Percentiles rank a stretch among this genome's conserved stretches.
These are phyloP conservation scores for Scomber scombrus DNA, from an alignment of 2,113 vertebrate genomes.

Conservation along the genomic window DNA sequence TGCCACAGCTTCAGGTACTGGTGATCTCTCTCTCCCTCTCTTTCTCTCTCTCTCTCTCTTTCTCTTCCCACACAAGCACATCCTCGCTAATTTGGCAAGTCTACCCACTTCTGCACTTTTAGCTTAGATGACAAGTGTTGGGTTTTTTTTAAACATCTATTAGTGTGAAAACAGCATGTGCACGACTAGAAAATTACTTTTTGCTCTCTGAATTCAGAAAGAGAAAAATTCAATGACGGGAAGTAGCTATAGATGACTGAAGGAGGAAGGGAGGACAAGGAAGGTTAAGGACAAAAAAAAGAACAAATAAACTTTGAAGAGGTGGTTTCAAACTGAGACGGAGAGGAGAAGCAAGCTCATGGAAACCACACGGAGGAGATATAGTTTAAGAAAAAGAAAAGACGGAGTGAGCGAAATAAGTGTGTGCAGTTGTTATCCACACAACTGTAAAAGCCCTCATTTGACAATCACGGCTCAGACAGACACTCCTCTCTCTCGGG, in stretches of 20 bases:
- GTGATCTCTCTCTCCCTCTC: constrained; percentile 14
- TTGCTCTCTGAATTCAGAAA: neutral
- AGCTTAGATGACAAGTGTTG: neutral
- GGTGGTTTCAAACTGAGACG: constrained; percentile 7
- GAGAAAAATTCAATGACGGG: neutral
- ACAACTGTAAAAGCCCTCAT: constrained; percentile 33
- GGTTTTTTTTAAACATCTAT: constrained; percentile 7
- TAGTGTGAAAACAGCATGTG: neutral
- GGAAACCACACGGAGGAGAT: constrained; percentile 26
- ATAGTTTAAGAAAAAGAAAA: constrained; percentile 10
- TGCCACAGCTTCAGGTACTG: constrained; percentile 50
- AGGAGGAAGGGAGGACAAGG: neutral
- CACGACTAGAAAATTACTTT: neutral
- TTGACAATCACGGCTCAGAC: constrained; percentile 42
- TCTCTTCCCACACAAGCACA: constrained; percentile 6
- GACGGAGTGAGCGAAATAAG: constrained; percentile 34
- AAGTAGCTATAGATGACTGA: neutral
- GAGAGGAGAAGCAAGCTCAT: neutral
- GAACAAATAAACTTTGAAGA: constrained; percentile 7
- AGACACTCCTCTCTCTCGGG: neutral
- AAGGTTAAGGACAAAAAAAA: neutral
- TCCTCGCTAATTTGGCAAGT: constrained; percentile 29
- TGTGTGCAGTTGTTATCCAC: constrained; percentile 42
- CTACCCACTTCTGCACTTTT: constrained; percentile 18
- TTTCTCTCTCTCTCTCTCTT: too few relatives aligned